Evolutionary conservation across 2,888 invertebrate genomes (phyloP).

Genomic region (Eudasyphora cyanicolor): DNA sequence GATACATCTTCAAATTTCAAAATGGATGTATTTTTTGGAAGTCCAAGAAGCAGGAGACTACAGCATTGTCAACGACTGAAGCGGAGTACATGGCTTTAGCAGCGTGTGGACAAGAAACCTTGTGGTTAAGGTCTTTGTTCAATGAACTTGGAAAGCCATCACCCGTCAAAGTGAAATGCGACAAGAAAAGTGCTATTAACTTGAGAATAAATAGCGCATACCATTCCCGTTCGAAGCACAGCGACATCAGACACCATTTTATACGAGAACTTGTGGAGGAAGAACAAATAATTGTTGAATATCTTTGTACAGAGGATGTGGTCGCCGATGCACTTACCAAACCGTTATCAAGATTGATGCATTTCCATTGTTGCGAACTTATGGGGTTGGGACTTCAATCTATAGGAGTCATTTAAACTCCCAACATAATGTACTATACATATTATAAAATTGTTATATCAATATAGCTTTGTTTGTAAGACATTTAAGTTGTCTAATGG

Average conservation of each 20-base stretch:
- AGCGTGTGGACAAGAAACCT: constrained; percentile 18
- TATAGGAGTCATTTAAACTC: too few relatives aligned
- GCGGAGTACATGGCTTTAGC: too few relatives aligned
- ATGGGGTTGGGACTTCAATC: constrained; percentile 18
- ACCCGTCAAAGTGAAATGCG: not conserved
- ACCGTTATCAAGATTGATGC: not conserved
- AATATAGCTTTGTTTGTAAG: too few relatives aligned
- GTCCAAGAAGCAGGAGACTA: constrained; percentile 20
- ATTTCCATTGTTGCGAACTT: not conserved
- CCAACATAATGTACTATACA: too few relatives aligned
- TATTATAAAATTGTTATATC: too few relatives aligned
- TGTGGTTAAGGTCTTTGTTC: constrained; percentile 7
- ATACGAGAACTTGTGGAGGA: constrained; percentile 25
- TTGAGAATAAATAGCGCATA: not conserved
- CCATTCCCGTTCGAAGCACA: constrained; percentile 26
- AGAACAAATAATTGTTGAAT: constrained; percentile 23
- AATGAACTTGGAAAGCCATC: not conserved
- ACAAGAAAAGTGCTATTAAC: not conserved
- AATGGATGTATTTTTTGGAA: constrained; percentile 18
- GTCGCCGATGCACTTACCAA: constrained; percentile 14
- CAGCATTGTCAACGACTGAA: constrained; percentile 37
- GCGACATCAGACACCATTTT: constrained; percentile 28
- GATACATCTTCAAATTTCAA: too few relatives aligned
- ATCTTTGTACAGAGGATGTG: constrained; percentile 29
- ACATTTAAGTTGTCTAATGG: too few relatives aligned